phyloP scores from a whole-genome alignment of 2,797 vertebrate genomes.

The Sphenopsis melanotis region DNA sequence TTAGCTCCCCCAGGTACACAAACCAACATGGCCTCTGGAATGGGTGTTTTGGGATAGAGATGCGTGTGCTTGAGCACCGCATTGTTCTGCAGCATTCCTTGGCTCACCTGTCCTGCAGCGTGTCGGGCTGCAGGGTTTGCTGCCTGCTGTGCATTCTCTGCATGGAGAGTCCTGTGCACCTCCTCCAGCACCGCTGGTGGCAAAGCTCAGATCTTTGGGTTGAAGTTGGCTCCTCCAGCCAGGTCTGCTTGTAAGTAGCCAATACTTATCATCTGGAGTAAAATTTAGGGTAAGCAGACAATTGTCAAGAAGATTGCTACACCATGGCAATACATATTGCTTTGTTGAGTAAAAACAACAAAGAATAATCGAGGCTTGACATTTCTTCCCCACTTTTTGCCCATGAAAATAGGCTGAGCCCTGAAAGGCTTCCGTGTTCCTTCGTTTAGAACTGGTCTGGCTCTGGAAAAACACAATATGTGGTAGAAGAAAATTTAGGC shows the following conservation, averaged over 20 bases:
- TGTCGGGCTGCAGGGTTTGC: rapidly evolving
- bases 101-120: not conserved
- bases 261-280: not conserved
- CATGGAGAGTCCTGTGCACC: not conserved
- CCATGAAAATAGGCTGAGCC: not conserved
- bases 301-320: not conserved
- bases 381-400: not conserved
- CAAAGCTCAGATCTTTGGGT: rapidly evolving
- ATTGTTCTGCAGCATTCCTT: not conserved
- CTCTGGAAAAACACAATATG: not conserved
- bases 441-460: not conserved
- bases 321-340: not conserved
- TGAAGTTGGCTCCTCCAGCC: not conserved
- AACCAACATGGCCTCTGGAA: rapidly evolving
- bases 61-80: rapidly evolving
- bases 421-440: not conserved
- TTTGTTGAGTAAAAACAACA: not conserved
- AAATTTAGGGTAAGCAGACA: not conserved
- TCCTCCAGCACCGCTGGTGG: rapidly evolving
- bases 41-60: rapidly evolving
- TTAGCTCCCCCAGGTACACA: not conserved
- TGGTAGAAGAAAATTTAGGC: not conserved
- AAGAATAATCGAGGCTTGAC: not conserved
- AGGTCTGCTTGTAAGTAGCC: not conserved
- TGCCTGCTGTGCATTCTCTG: not conserved